Conservation (phyloP, 2,113 vertebrate genomes). For the Ceyx margarethae region DNA sequence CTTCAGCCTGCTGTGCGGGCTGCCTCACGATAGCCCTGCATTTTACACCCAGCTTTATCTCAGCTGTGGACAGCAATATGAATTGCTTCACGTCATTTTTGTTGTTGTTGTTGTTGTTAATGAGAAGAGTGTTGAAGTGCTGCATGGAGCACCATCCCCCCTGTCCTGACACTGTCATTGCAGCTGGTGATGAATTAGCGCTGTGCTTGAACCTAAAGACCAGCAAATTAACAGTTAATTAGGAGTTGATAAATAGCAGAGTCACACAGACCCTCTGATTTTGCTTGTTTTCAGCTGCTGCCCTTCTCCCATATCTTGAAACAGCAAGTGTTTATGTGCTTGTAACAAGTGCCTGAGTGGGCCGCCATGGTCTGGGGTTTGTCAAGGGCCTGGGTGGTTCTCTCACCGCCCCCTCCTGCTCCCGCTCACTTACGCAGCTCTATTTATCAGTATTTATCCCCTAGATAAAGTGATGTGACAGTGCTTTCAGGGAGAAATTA, state of each 20-base stretch:
- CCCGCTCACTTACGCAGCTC: background rate
- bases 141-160: background rate
- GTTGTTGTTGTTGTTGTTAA: background rate
- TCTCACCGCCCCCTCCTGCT: background rate
- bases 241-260: constrained; percentile 85
- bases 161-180: constrained; percentile 55
- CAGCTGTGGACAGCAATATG: background rate
- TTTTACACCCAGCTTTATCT: background rate
- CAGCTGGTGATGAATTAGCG: constrained; percentile 79
- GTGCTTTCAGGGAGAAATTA: background rate
- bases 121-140: constrained; percentile 9
- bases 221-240: constrained; percentile 85
- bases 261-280: constrained; percentile 32
- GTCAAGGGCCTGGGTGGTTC: constrained; percentile 77
- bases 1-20: fast-evolving
- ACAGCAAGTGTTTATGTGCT: constrained; percentile 85
- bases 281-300: constrained; percentile 55
- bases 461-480: background rate
- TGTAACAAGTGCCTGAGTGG: constrained; percentile 84
- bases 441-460: constrained; percentile 26
- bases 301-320: constrained; percentile 64
- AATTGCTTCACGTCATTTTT: background rate
- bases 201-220: constrained; percentile 80
- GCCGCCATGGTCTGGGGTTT: constrained; percentile 79
- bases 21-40: background rate